Base-by-base conservation (phyloP, 2,888 invertebrate genomes). In the Phaonia tiefii region DNA sequence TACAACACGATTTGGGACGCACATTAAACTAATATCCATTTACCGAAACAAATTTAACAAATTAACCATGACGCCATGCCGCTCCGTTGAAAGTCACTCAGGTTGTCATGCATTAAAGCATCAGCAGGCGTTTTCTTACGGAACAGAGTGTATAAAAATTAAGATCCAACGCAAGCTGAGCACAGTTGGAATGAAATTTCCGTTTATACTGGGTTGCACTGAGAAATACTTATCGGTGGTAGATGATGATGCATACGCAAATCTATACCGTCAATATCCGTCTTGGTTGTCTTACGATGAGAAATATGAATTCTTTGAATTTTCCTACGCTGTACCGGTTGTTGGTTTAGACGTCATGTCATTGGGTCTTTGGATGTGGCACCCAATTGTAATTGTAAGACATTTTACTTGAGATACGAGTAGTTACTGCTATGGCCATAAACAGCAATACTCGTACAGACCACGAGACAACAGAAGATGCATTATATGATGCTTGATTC, bases 201-300 rank as follows among this genome's bases (percentile, higher is more conserved):
- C 37, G 37, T 37, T 37, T 37, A 44, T n/a, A n/a, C n/a, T n/a
- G n/a, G n/a, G n/a, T n/a, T 44, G 17, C 22, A 49, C 49, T 20
- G 49, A 37, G 49, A 46, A 51, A 69, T 75, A 67, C 15, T 15
- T 13, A 46, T 46, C 46, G 2, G n/a, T 8, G 42, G 42, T 49
- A 75, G 46, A 67, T 72, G 75, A 71, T 51, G 58, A 60, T 49
- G 1, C 70, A 74, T 71, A 58, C 22, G 56, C 26, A 39, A 75
- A 63, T 39, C 20, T 49, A 15, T 49, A 1, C 20, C 49, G 20
- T 1, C 15, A 15, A 54, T 71, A 75, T 71, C 66, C 79, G 71
- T 56, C 65, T 56, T 15, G 11, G 51, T 69, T 26, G 17, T 20
- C 67, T 15, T 67, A 25, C 42, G 56, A 63, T 63, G 54, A 13